Base-by-base conservation (phyloP, 2,888 invertebrate species). In the Erynnis tages region DNA sequence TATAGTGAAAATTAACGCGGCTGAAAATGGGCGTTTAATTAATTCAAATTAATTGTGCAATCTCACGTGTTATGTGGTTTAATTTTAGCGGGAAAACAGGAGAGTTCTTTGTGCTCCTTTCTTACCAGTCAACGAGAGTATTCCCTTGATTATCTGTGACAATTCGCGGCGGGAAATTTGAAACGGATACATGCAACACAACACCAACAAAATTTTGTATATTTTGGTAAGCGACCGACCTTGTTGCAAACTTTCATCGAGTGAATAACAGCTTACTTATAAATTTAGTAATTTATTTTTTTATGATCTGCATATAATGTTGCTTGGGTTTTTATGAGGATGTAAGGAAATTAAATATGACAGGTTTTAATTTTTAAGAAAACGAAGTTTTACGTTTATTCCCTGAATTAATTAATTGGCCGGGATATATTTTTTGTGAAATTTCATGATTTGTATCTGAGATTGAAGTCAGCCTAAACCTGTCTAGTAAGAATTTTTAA, bases 91-190 rank as follows among this genome's bases (percentile, higher is more conserved):
- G 11, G n/a, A 14, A 14, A 47, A 38, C 29, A 34, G 10, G 7
- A 2, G 10, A 29, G n/a, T 19, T 27, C 47, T 47, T 47, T 47
- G 29, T 47, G n/a, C 21, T 5, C 38, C 16, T 29, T 5, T 29
- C 38, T 35, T 35, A 14, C 6, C 21, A 38, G 37, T 47, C 47
- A 30, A 38, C 47, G 14, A 19, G 14, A 19, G n/a, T 10, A 19
- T 38, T 8, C 10, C 27, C 23, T 37, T 32, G 8, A 46, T 46
- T 35, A 46, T 29, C 29, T 47, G 38, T 47, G 37, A 30, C 47
- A 30, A 30, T 47, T 14, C 21, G 13, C 11, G 2, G 19, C 17
- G 13, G 16, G 17, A 37, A 46, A 38, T n/a, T 47, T 3, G 17
- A 44, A 21, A 10, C 17, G 21, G 32, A 34, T 34, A 23, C 10